Base-by-base conservation (phyloP, 2,888 invertebrate genomes). In the Pandemis heparana region DNA sequence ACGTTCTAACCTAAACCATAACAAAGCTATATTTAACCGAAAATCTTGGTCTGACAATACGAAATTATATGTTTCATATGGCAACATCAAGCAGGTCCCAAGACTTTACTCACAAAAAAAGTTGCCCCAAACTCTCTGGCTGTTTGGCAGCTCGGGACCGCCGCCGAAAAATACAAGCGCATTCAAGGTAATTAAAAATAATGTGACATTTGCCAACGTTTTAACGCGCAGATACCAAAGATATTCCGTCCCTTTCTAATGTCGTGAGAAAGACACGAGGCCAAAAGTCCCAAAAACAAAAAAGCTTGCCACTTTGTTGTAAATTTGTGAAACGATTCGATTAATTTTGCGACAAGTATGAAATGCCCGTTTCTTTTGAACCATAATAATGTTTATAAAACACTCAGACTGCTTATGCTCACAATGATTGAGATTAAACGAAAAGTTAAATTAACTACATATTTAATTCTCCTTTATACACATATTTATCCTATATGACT, bases 391-490 rank as follows among this genome's bases (percentile, higher is more conserved):
- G 60, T 38, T n/a, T 5, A 39, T 4, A 60, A 48, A 48, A 48
- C 48, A 48, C 48, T 32, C 3, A 32, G 2, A 32, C n/a, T 48
- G 48, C 12, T 61, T 18, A 23, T 16, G 38, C 43, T 41, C 41
- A 53, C 59, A 39, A 65, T 53, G 56, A 62, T 63, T 72, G 72
- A 72, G 72, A 72, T 72, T 71, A 68, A 68, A 68, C 61, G 46
- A 63, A 56, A 48, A 46, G 43, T 63, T 23, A 63, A 63, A 53
- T 53, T 51, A 53, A 72, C 53, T 71, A 43, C 9, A 9, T 41
- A 72, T 51, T 72, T 61, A 23, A 66, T 67, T 66, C 43, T 10
- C 72, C 53, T 72, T 56, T 72, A 72, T 72, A 63, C 72, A 72
- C 53, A 72, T 63, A 63, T 38, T 67, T 72, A 72, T 18, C 10